Conservation (phyloP, 2,113 vertebrate genomes). For the Montifringilla adamsi region DNA sequence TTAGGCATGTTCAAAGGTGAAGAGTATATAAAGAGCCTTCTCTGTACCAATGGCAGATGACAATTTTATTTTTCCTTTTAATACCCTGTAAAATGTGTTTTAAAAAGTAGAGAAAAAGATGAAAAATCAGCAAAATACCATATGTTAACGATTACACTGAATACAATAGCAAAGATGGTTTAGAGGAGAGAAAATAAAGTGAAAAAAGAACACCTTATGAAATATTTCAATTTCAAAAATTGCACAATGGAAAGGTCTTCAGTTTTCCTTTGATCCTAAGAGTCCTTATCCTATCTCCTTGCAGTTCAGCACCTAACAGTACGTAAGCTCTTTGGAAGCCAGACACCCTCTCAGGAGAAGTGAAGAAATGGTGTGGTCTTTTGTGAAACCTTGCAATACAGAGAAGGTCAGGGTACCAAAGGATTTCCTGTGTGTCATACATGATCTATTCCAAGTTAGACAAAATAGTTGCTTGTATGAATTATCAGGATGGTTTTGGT, state of each 20-base stretch:
- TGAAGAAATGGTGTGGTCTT: background rate
- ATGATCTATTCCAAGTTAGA: background rate
- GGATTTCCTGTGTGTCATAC: background rate
- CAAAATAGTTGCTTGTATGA: background rate
- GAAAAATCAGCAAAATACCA: background rate
- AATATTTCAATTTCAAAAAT: background rate
- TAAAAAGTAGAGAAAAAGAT: background rate
- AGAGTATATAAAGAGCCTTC: background rate
- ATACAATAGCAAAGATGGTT: background rate
- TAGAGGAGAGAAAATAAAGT: background rate
- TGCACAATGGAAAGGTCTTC: background rate
- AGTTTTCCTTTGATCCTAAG: background rate
- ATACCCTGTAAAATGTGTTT: background rate
- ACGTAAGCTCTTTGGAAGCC: background rate
- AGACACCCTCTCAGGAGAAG: background rate
- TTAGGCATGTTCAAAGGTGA: background rate
- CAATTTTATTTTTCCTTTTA: background rate
- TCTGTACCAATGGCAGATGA: background rate
- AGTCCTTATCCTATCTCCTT: background rate
- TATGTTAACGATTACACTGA: background rate
- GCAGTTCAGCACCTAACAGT: background rate
- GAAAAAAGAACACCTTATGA: background rate
- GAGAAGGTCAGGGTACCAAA: background rate
- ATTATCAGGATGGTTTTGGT: background rate
- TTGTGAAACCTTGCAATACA: background rate